phyloP scores from a whole-genome alignment of 2,113 vertebrate species.

The Pelecanoides urinatrix region DNA sequence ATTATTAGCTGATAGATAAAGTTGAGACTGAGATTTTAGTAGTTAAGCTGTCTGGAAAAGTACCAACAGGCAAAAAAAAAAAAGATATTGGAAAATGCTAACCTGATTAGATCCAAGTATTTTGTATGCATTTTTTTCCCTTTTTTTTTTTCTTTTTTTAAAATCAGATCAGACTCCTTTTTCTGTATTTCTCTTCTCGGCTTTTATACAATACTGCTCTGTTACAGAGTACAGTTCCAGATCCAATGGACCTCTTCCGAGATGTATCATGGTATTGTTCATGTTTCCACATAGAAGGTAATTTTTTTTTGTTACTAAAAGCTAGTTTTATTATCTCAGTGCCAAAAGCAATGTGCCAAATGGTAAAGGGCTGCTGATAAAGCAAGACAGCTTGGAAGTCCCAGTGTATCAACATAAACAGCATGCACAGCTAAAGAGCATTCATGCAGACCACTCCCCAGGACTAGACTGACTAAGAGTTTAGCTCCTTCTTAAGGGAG shows the following conservation, averaged over 20 bases:
- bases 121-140: neutral
- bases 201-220: neutral
- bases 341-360: neutral
- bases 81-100: neutral
- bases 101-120: neutral
- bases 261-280: neutral
- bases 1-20: rapidly evolving
- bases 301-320: neutral
- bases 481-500: neutral
- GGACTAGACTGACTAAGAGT: neutral
- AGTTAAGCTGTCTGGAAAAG: neutral
- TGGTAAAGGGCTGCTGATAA: neutral
- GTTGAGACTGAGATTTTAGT: neutral
- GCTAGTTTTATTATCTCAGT: neutral
- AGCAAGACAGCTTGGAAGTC: neutral
- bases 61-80: too few species aligned
- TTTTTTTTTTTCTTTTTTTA: neutral
- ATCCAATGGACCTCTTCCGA: neutral
- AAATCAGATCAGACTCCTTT: neutral
- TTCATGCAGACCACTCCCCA: neutral
- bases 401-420: neutral
- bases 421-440: neutral
- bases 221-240: neutral
- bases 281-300: neutral
- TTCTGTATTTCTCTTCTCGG: neutral